Evolutionary conservation across 2,888 invertebrate genomes (phyloP), one percentile per base, ranked within the genome.

Genomic region (Spilosoma lubricipeda): DNA sequence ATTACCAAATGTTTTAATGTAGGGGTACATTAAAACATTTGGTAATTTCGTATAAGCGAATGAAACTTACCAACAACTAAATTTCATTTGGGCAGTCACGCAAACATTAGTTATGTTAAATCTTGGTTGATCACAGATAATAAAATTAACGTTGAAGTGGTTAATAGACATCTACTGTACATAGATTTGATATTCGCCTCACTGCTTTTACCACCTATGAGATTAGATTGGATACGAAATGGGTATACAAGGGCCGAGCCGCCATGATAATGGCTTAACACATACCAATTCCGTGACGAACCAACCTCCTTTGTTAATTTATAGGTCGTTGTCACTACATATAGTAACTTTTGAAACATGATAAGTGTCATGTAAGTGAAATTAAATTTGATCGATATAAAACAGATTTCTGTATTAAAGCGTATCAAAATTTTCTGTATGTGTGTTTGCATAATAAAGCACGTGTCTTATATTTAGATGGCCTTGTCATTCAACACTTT

Each of bases 221-320:
- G 81, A 81, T 85, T 81, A 80, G 74, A 85, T 84, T 79, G 72
- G 76, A 83, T 76, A 73, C 74, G 67, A 76, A 82, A 81, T 80
- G 80, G 76, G 73, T 76, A 76, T 79, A 82, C 79, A 80, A 78
- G 70, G 76, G 72, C 69, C 45, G 56, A 39, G 2, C 77, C 71
- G 59, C 72, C 69, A 65, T 72, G 56, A 65, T 80, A 81, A 78
- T 78, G 76, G 75, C 74, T 72, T 65, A 76, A 72, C 59, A 52
- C 73, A 76, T 70, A 70, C 76, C 65, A 77, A 78, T 78, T 70
- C 72, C 76, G 70, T 73, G 74, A 78, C 68, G 64, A n/a, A 72
- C 52, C 65, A 66, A 63, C 33, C 39, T 56, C 64, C 71, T 65
- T 59, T 74, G 77, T 82, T 80, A 64, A 78, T 79, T 77, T 59